Percentiles rank a stretch among this genome's conserved stretches.
Conservation (phyloP, 2,797 vertebrate genomes). For the Bradypodion ventrale region DNA sequence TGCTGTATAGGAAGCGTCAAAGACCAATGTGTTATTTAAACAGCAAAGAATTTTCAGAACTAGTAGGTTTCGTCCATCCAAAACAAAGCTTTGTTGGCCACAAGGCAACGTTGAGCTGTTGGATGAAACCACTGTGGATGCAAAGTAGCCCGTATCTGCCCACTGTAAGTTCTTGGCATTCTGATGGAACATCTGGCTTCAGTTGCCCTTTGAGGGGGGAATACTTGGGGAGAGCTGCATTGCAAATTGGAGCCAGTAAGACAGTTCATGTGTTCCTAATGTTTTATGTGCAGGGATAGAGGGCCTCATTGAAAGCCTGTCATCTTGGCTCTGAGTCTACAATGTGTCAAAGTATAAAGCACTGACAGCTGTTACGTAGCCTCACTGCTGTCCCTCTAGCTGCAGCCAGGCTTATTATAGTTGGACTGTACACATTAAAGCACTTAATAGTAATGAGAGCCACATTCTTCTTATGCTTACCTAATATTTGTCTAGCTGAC, state of each 20-base stretch:
- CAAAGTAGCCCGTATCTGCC: conserved; percentile 10
- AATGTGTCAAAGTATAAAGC: background rate
- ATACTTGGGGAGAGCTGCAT: conserved; percentile 1
- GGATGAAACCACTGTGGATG: background rate
- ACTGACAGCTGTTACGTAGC: background rate
- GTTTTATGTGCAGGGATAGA: conserved; percentile 31
- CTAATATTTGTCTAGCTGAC: conserved; percentile 48
- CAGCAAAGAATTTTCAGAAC: background rate
- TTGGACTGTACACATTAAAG: background rate
- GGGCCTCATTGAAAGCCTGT: conserved; percentile 16
- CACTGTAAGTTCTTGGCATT: conserved; percentile 18
- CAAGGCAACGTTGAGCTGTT: background rate
- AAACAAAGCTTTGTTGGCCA: background rate
- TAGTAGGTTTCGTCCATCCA: background rate
- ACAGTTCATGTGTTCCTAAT: conserved; percentile 37
- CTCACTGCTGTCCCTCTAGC: background rate
- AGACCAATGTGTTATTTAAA: background rate
- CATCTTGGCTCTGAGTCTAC: background rate
- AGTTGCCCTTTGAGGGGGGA: conserved; percentile 16
- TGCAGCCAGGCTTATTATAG: background rate
- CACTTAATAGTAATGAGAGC: conserved; percentile 2
- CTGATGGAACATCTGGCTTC: conserved; percentile 19
- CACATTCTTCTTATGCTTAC: conserved; percentile 45
- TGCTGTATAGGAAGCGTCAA: background rate
- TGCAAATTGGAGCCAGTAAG: conserved; percentile 12